These are phyloP conservation scores for Podilymbus podiceps DNA, from an alignment of 2,113 vertebrate species.

Conservation along the genomic window DNA sequence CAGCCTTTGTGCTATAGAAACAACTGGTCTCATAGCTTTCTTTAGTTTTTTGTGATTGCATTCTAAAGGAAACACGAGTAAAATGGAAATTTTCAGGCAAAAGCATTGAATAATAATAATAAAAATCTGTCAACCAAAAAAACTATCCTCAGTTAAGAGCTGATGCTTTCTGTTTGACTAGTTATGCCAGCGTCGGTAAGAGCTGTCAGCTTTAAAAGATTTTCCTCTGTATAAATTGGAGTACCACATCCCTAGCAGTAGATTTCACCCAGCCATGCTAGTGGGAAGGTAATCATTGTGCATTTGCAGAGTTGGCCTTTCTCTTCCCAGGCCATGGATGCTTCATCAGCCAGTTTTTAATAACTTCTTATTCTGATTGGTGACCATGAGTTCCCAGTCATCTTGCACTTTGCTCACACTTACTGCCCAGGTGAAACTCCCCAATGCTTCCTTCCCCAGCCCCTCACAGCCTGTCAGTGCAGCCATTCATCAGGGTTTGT, in stretches of 20 bases:
- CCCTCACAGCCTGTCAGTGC: background rate
- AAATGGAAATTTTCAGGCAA: background rate
- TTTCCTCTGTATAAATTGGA: background rate
- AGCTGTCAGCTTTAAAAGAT: background rate
- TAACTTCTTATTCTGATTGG: background rate
- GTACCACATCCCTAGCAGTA: background rate
- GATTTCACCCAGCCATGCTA: background rate
- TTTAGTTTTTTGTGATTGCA: background rate
- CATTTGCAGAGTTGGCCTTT: background rate
- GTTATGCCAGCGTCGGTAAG: background rate
- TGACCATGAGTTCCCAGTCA: background rate
- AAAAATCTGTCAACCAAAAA: background rate
- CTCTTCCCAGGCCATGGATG: background rate
- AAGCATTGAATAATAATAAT: background rate
- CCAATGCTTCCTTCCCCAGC: background rate
- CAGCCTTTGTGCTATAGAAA: background rate
- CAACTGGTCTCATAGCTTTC: background rate
- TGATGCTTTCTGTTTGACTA: background rate
- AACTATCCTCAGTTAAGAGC: background rate
- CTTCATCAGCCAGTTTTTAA: background rate
- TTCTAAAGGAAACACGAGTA: background rate
- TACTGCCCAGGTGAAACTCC: background rate
- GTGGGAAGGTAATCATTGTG: background rate
- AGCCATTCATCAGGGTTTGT: fast-evolving
- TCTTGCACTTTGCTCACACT: background rate